These are phyloP conservation scores for Gadopsis bispinosus DNA, from an alignment of 2,797 vertebrate species.

Conservation along the genomic window DNA sequence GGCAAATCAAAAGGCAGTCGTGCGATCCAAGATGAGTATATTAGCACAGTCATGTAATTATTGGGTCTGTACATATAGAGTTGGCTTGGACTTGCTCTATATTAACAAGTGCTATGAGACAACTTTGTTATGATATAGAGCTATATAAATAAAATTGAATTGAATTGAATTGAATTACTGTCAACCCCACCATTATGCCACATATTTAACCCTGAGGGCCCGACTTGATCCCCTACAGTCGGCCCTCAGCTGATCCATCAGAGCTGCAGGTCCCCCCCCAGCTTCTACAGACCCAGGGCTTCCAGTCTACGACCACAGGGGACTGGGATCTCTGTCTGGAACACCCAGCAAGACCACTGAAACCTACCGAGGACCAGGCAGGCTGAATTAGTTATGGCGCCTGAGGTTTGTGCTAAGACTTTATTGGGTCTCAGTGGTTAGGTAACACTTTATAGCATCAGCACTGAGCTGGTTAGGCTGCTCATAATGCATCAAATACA, in stretches of 20 bases:
- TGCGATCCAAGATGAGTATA: too few relatives aligned
- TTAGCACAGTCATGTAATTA: too few relatives aligned
- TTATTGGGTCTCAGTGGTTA: constrained; percentile 47
- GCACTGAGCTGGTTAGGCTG: constrained; percentile 15
- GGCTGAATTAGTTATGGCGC: constrained; percentile 79
- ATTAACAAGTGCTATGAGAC: too few relatives aligned
- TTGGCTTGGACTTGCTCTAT: too few relatives aligned
- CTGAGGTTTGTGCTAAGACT: constrained; percentile 71
- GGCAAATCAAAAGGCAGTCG: too few relatives aligned
- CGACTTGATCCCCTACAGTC: constrained; percentile 58
- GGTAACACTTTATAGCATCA: constrained; percentile 16
- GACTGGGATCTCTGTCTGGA: constrained; percentile 80
- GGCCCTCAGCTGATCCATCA: constrained; percentile 71
- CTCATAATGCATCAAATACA: neutral
- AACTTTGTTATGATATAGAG: too few relatives aligned
- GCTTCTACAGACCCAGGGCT: constrained; percentile 52
- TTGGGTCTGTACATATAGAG: too few relatives aligned
- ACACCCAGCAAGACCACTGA: constrained; percentile 77
- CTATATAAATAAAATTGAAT: too few relatives aligned
- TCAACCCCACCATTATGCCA: constrained; percentile 25
- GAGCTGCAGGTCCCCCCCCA: constrained; percentile 55
- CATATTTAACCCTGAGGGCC: constrained; percentile 47
- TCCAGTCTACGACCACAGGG: constrained; percentile 71
- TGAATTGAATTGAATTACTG: too few relatives aligned
- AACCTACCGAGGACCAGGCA: constrained; percentile 72